A percentile compares a stretch with the other conserved stretches of the same genome.
Evolutionary conservation across 2,888 invertebrate species (phyloP).

Genomic region (Amiota communis): DNA sequence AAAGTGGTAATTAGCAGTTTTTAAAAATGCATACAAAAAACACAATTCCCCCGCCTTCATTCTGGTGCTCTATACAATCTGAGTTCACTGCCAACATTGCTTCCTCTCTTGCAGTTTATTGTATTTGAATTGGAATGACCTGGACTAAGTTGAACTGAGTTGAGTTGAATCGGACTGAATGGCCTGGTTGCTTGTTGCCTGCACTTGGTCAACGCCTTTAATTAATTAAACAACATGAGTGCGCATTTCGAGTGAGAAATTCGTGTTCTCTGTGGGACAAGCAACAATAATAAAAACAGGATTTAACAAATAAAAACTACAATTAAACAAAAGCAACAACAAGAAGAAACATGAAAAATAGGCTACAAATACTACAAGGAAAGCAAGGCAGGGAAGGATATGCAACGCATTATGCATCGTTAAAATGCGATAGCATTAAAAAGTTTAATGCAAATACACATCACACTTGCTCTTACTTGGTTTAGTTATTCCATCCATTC

Average conservation of each 20-base stretch:
- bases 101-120: no score
- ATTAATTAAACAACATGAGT: conserved; percentile 42
- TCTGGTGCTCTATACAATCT: background rate
- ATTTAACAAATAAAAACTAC: background rate
- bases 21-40: conserved; percentile 17
- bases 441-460: no score
- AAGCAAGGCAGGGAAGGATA: no score
- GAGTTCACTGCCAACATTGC: background rate
- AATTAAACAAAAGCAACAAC: background rate
- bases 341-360: background rate
- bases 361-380: background rate
- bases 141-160: background rate
- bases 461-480: no score
- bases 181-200: background rate
- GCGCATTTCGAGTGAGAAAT: conserved; percentile 4
- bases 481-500: no score
- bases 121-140: background rate
- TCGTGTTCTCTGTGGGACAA: no score
- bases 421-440: no score
- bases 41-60: background rate
- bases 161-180: background rate
- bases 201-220: conserved; percentile 26
- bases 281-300: no score
- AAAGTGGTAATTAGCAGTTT: conserved; percentile 26
- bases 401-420: no score